phyloP scores from a whole-genome alignment of 2,113 vertebrate species.

The Takifugu flavidus region DNA sequence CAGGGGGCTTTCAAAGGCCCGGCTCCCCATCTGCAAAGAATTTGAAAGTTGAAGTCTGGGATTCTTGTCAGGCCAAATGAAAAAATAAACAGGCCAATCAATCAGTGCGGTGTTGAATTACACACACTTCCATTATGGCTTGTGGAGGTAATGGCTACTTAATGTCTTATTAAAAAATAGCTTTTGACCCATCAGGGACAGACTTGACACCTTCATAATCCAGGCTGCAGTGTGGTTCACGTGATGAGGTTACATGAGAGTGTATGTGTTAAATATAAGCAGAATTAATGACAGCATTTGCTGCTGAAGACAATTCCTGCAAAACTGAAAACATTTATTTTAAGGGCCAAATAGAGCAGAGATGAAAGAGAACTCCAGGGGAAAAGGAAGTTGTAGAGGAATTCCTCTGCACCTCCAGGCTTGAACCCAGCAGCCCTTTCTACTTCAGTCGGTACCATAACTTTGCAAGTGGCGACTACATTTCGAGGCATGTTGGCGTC shows the following conservation, averaged over 20 bases:
- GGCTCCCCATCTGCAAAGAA: slow-evolving; percentile 65
- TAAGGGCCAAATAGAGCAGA: too few relatives aligned
- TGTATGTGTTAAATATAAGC: not conserved
- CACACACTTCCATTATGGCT: slow-evolving; percentile 36
- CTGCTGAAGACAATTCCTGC: too few relatives aligned
- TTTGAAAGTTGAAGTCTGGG: slow-evolving; percentile 55
- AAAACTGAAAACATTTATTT: not conserved
- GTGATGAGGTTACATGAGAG: slow-evolving; percentile 31
- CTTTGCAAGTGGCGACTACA: slow-evolving; percentile 44
- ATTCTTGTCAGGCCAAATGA: slow-evolving; percentile 57
- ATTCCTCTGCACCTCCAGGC: slow-evolving; percentile 21
- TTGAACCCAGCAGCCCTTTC: slow-evolving; percentile 14
- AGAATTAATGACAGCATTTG: too few relatives aligned
- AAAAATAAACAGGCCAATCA: slow-evolving; percentile 67
- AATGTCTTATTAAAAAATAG: slow-evolving; percentile 56
- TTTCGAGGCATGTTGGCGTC: slow-evolving; percentile 47
- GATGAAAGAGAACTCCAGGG: not conserved
- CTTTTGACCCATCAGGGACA: slow-evolving; percentile 34
- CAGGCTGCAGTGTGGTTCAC: slow-evolving; percentile 9
- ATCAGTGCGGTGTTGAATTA: slow-evolving; percentile 53
- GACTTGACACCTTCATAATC: slow-evolving; percentile 46
- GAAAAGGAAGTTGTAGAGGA: slow-evolving; percentile 6
- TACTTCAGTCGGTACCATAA: slow-evolving; percentile 27
- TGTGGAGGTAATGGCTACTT: slow-evolving; percentile 58
- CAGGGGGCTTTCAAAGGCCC: slow-evolving; percentile 55